These are phyloP conservation scores for Mandrillus leucophaeus DNA, from an alignment of 2,113 vertebrate species.

Conservation along the genomic window DNA sequence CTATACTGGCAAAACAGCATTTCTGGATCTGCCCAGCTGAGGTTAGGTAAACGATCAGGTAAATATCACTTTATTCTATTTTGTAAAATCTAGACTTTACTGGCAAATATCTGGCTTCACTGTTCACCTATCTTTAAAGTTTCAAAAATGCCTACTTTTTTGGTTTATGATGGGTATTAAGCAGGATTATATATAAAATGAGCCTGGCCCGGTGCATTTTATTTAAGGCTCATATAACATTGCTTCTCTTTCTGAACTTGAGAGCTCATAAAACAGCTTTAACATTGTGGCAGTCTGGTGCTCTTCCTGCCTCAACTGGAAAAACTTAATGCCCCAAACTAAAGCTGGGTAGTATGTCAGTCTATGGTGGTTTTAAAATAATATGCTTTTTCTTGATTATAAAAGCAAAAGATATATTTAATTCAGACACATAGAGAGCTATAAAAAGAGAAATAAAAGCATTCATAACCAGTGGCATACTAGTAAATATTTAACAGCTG, in stretches of 20 bases:
- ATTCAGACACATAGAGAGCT: neutral
- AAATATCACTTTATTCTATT: neutral
- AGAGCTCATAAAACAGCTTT: neutral
- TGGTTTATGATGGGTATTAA: neutral
- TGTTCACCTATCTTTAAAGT: neutral
- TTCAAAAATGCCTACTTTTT: neutral
- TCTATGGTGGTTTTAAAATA: neutral
- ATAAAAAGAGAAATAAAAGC: constrained; percentile 12
- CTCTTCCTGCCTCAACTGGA: neutral
- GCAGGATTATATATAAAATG: neutral
- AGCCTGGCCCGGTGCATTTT: neutral
- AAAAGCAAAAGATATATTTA: neutral
- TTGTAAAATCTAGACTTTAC: neutral
- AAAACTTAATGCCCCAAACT: neutral
- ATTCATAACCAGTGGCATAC: neutral
- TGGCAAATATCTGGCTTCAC: neutral
- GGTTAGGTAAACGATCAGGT: neutral
- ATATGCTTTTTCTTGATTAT: neutral
- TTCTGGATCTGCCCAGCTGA: neutral
- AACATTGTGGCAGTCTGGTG: no score
- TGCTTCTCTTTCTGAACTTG: neutral
- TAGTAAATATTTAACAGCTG: neutral
- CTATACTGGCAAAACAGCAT: neutral
- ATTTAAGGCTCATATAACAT: neutral
- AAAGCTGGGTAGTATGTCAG: neutral